Percentiles rank a stretch among this genome's conserved stretches.
These are phyloP conservation scores for Tipula vernalis DNA, from an alignment of 2,888 invertebrate genomes.

Conservation along the genomic window DNA sequence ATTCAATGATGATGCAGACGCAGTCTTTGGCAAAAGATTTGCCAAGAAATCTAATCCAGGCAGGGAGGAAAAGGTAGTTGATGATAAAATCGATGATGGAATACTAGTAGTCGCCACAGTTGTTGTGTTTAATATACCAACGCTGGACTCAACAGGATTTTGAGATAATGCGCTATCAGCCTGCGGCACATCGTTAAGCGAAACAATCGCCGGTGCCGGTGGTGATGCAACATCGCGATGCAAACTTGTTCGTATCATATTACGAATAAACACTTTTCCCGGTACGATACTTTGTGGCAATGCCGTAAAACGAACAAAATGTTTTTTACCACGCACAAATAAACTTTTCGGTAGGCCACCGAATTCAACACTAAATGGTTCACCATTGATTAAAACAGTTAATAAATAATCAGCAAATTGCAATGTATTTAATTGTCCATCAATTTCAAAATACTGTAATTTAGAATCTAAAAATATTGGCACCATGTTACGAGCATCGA, in stretches of 20 bases:
- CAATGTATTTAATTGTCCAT: slow-evolving; percentile 57
- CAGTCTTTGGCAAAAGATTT: slow-evolving; percentile 1
- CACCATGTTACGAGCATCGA: slow-evolving; percentile 65
- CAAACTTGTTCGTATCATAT: slow-evolving; percentile 51
- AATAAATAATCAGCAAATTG: slow-evolving; percentile 67
- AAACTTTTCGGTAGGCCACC: slow-evolving; percentile 75
- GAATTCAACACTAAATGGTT: slow-evolving; percentile 65
- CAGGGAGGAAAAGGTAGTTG: not conserved
- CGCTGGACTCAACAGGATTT: not conserved
- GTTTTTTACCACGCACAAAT: slow-evolving; percentile 57
- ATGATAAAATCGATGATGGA: not conserved
- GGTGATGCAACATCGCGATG: slow-evolving; percentile 12
- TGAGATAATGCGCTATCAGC: not conserved
- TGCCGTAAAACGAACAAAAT: slow-evolving; percentile 69
- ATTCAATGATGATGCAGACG: not conserved
- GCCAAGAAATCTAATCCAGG: not conserved
- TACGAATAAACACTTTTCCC: slow-evolving; percentile 53
- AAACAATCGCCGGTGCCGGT: slow-evolving; percentile 9
- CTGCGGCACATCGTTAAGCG: slow-evolving; percentile 7
- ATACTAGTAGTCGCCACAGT: not conserved
- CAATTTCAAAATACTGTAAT: slow-evolving; percentile 64
- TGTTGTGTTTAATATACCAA: not conserved
- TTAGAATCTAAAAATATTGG: slow-evolving; percentile 75
- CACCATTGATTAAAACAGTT: slow-evolving; percentile 66
- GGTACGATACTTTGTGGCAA: slow-evolving; percentile 60